A percentile compares a stretch with the other conserved stretches of the same genome.
Evolutionary conservation across 2,797 vertebrate species (phyloP).

Genomic region (Pipistrellus nathusii): DNA sequence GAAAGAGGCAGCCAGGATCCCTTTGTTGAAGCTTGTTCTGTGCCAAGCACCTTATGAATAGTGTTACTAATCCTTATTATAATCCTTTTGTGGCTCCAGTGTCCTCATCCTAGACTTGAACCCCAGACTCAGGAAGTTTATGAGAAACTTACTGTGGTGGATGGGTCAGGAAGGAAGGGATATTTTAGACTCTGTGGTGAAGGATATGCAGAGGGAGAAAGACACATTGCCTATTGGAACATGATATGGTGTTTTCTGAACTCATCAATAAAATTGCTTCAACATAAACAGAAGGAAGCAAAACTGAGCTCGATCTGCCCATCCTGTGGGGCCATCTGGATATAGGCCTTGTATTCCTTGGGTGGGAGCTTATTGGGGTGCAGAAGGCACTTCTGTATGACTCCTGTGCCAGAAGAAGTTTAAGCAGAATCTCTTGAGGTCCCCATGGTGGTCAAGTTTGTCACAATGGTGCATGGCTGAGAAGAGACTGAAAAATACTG

Average conservation of each 20-base stretch:
- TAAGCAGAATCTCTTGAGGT: background rate
- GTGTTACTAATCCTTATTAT: background rate
- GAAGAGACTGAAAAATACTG: background rate
- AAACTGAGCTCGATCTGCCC: background rate
- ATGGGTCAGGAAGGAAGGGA: background rate
- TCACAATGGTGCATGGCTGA: background rate
- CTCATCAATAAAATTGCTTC: background rate
- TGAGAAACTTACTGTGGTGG: background rate
- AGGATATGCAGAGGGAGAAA: background rate
- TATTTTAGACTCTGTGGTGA: background rate
- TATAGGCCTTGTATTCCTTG: background rate
- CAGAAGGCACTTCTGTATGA: background rate
- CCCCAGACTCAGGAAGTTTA: background rate
- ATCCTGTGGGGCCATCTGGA: accelerated
- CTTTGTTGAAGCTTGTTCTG: background rate
- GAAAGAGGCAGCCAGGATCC: conserved; percentile 34
- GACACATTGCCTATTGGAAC: background rate
- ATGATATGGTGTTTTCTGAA: background rate
- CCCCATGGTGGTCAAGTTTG: background rate
- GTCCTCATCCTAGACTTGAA: background rate
- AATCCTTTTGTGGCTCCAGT: background rate
- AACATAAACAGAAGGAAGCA: background rate
- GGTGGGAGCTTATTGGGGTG: background rate
- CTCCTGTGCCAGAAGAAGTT: background rate
- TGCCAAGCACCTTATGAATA: conserved; percentile 8